Conservation (phyloP, 1,140 invertebrate genomes). For the Telenomus remus region DNA sequence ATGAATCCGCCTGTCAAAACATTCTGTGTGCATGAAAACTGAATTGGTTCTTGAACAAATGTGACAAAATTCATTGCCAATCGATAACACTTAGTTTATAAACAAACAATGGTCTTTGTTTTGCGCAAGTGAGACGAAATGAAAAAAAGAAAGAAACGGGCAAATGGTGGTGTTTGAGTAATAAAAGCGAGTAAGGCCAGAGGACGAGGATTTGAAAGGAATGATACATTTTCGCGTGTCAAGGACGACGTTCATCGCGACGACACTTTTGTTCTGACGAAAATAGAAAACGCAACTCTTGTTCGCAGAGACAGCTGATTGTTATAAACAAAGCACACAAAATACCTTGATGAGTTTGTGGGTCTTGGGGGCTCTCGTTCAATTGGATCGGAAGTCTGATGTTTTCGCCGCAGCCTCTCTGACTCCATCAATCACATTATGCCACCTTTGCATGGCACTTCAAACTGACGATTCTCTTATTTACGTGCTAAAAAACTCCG, state of each 20-base stretch:
- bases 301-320: conserved; percentile 72
- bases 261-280: conserved; percentile 12
- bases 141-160: not conserved
- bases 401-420: conserved; percentile 43
- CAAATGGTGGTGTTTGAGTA: conserved; percentile 1
- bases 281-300: conserved; percentile 58
- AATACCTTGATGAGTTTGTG: conserved; percentile 62
- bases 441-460: conserved; percentile 39
- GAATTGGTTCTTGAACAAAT: no score
- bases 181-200: not conserved
- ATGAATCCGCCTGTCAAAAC: no score
- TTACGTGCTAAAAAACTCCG: conserved; percentile 59
- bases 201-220: conserved; percentile 8
- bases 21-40: no score
- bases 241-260: conserved; percentile 12
- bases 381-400: conserved; percentile 25
- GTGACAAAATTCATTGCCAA: no score
- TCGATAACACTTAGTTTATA: no score
- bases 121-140: conserved; percentile 3
- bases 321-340: conserved; percentile 69
- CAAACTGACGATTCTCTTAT: conserved; percentile 67
- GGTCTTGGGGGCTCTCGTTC: conserved; percentile 20
- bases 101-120: conserved; percentile 40
- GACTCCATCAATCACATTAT: conserved; percentile 64
- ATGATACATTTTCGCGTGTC: conserved; percentile 1